Evolutionary conservation across 1,140 invertebrate species (phyloP).

Genomic region (Zaprionus tsacasi): DNA sequence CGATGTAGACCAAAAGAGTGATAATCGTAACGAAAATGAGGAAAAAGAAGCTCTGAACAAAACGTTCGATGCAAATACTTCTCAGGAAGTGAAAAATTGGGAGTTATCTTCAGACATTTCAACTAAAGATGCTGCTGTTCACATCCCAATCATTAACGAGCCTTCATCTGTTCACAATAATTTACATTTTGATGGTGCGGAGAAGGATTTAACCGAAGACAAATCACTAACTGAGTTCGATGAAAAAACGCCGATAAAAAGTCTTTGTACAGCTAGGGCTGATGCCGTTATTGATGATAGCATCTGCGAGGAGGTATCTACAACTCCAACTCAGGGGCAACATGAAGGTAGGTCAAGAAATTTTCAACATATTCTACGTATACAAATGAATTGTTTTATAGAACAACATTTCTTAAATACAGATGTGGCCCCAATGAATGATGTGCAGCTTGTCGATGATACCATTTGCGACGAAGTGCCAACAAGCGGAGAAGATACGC

Average conservation of each 20-base stretch:
- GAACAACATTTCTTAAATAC: background rate
- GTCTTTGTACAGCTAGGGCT: background rate
- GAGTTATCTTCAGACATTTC: background rate
- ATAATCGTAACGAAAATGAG: background rate
- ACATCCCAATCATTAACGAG: background rate
- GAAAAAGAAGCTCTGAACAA: background rate
- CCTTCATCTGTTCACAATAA: background rate
- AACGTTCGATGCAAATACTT: slow-evolving; percentile 26
- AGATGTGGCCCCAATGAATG: background rate
- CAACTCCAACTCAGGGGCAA: slow-evolving; percentile 7
- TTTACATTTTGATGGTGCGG: background rate
- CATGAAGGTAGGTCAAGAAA: slow-evolving; percentile 19
- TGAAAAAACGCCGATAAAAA: background rate
- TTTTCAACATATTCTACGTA: no score
- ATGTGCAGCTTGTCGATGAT: slow-evolving; percentile 17
- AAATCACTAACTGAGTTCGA: background rate
- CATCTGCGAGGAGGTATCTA: slow-evolving; percentile 39
- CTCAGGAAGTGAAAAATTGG: background rate
- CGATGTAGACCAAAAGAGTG: background rate
- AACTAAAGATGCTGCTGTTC: background rate
- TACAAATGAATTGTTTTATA: background rate
- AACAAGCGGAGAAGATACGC: background rate
- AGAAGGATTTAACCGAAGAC: background rate
- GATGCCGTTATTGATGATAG: slow-evolving; percentile 35
- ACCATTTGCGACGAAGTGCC: slow-evolving; percentile 37